These are phyloP conservation scores for Mesaphorura yosii DNA, from an alignment of 1,140 invertebrate species.

Conservation along the genomic window DNA sequence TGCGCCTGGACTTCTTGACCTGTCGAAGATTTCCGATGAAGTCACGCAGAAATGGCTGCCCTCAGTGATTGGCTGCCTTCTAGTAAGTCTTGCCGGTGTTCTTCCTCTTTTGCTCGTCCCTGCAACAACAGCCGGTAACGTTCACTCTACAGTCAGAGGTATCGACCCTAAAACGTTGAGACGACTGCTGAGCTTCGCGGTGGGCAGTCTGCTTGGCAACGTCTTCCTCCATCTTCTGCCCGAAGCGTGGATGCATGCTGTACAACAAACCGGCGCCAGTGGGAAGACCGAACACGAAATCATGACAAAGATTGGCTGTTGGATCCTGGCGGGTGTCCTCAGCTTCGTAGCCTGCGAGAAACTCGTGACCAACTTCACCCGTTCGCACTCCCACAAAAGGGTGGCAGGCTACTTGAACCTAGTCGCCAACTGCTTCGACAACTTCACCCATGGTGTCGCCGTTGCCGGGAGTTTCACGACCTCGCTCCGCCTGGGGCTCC, in stretches of 20 bases:
- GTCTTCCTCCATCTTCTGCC: conserved; percentile 90
- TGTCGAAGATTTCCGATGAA: too few species aligned
- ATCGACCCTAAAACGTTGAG: conserved; percentile 50
- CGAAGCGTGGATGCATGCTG: conserved; percentile 61
- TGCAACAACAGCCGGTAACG: conserved; percentile 35
- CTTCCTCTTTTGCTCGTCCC: conserved; percentile 81
- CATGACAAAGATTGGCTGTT: conserved; percentile 57
- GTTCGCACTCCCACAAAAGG: conserved; percentile 20
- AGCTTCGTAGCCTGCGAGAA: conserved; percentile 83
- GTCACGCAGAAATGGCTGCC: conserved; percentile 73
- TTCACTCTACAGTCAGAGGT: conserved; percentile 34
- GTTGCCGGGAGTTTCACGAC: conserved; percentile 86
- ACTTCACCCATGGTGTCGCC: conserved; percentile 91
- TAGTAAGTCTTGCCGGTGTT: conserved; percentile 74
- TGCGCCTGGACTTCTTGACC: too few species aligned
- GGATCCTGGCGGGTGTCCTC: conserved; percentile 74
- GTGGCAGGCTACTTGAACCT: conserved; percentile 85
- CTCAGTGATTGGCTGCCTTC: conserved; percentile 63
- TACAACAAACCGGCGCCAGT: not conserved
- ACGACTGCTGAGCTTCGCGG: conserved; percentile 80
- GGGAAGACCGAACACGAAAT: conserved; percentile 39
- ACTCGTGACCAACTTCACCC: conserved; percentile 42
- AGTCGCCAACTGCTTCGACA: conserved; percentile 88
- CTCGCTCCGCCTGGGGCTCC: conserved; percentile 65
- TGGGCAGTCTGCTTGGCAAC: conserved; percentile 84